Conservation (phyloP, 2,888 invertebrate species). For the Thelaira solivaga region DNA sequence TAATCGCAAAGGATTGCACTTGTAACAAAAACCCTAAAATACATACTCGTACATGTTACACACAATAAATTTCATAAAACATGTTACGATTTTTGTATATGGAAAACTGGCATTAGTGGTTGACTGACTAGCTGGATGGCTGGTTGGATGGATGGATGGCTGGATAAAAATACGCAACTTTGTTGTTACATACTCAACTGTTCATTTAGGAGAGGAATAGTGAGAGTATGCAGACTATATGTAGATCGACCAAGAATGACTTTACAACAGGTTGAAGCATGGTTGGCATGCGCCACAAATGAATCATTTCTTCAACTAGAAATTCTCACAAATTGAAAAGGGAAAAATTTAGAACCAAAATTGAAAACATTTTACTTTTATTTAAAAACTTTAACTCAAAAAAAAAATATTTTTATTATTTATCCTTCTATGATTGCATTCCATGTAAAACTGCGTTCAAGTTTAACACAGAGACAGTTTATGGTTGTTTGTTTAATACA, state of each 20-base stretch:
- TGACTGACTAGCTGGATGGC: background rate
- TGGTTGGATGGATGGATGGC: too few relatives aligned
- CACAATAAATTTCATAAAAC: conserved; percentile 60
- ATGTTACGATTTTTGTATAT: conserved; percentile 57
- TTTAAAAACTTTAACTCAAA: background rate
- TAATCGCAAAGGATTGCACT: too few relatives aligned
- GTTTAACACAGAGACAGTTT: conserved; percentile 33
- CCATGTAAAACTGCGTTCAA: background rate
- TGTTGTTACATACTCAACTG: conserved; percentile 4
- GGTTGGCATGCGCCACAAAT: background rate
- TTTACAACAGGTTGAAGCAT: background rate
- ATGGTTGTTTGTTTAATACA: conserved; percentile 33
- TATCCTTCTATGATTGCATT: background rate
- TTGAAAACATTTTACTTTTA: background rate
- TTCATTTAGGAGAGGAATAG: conserved; percentile 6
- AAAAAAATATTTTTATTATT: background rate
- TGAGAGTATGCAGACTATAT: conserved; percentile 17
- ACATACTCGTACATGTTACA: conserved; percentile 62
- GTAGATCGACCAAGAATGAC: conserved; percentile 3
- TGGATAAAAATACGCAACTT: conserved; percentile 15
- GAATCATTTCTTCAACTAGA: conserved; percentile 4
- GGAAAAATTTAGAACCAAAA: background rate
- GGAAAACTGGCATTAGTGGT: conserved; percentile 52
- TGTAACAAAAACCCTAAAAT: too few relatives aligned
- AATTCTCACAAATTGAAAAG: background rate